Evolutionary conservation across 2,113 vertebrate species (phyloP).

Genomic region (Marmota monax): DNA sequence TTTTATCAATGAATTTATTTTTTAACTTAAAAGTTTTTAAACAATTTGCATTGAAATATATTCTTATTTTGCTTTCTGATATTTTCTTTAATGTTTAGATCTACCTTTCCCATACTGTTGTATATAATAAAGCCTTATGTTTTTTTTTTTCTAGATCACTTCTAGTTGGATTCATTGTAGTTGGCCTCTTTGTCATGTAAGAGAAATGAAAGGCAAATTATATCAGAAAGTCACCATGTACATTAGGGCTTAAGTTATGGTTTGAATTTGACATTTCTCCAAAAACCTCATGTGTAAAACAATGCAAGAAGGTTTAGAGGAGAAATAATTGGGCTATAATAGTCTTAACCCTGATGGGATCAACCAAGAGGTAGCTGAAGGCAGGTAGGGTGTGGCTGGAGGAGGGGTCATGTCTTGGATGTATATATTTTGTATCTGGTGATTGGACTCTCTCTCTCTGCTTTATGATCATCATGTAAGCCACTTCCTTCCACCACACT

Average conservation of each 20-base stretch:
- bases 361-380: too few species aligned
- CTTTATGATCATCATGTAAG: too few species aligned
- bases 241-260: neutral
- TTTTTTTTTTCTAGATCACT: neutral
- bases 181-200: neutral
- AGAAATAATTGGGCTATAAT: too few species aligned
- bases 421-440: too few species aligned
- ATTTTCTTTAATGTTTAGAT: neutral
- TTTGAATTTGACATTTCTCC: too few species aligned
- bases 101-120: neutral
- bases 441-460: too few species aligned
- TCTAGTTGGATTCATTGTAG: neutral
- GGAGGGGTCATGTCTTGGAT: too few species aligned
- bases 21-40: neutral
- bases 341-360: too few species aligned
- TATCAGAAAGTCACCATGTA: neutral
- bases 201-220: slow-evolving; percentile 23
- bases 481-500: too few species aligned
- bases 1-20: slow-evolving; percentile 8
- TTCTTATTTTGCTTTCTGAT: neutral
- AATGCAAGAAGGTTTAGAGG: too few species aligned
- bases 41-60: neutral
- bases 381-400: too few species aligned
- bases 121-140: neutral
- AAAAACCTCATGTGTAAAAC: too few species aligned